These are phyloP conservation scores for Irena cyanogastra DNA, from an alignment of 2,113 vertebrate species.

Conservation along the genomic window DNA sequence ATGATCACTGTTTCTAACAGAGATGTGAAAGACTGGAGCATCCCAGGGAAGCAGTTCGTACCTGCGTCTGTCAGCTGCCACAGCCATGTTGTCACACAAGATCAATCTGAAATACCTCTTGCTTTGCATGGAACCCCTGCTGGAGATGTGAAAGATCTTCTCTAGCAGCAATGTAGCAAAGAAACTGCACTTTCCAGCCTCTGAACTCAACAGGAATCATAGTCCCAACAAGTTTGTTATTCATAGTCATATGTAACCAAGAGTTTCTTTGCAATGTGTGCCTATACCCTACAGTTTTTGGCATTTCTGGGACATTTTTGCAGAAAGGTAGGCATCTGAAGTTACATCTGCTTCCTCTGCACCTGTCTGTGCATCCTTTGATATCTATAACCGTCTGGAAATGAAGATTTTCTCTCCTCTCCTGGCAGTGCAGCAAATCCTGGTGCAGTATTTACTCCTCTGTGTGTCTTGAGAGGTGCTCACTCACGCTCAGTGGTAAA, in stretches of 20 bases:
- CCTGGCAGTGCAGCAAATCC: background rate
- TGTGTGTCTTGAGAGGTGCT: background rate
- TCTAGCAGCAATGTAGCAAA: background rate
- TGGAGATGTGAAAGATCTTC: background rate
- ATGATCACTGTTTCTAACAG: background rate
- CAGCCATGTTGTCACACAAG: background rate
- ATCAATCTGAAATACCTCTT: background rate
- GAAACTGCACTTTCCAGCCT: background rate
- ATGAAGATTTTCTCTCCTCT: background rate
- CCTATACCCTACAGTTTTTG: background rate
- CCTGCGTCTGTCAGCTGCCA: background rate
- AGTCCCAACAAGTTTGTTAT: background rate
- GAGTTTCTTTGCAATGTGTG: background rate
- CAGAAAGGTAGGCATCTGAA: background rate
- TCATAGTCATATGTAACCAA: background rate
- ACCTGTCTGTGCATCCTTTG: background rate
- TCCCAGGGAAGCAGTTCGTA: background rate
- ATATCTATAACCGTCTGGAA: background rate
- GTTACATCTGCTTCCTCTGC: background rate
- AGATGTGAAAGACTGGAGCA: background rate
- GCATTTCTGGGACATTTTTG: slow-evolving; percentile 1
- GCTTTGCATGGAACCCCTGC: background rate
- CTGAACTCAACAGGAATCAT: background rate
- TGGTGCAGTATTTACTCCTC: background rate
- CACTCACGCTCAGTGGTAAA: background rate